Conservation (phyloP, 2,888 invertebrate species). For the Agonopterix alstromeriana region DNA sequence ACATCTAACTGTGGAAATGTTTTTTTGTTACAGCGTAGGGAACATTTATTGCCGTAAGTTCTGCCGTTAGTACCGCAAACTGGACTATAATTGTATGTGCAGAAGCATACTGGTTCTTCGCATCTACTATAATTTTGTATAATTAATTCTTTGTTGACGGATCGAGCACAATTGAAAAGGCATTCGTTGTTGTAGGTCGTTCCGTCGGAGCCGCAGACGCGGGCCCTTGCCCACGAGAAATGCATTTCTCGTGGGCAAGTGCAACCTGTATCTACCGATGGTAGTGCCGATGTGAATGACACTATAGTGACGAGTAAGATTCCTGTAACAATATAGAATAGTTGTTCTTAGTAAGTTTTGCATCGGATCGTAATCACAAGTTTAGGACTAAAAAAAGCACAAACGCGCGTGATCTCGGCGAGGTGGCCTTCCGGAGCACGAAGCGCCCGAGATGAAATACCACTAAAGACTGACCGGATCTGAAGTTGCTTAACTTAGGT, state of each 20-base stretch:
- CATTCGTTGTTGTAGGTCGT: slow-evolving; percentile 82
- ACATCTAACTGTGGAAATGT: neutral
- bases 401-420: neutral
- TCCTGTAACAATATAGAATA: slow-evolving; percentile 19
- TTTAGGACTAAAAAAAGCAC: too few relatives aligned
- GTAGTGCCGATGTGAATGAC: slow-evolving; percentile 20
- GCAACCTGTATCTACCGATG: slow-evolving; percentile 22
- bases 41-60: slow-evolving; percentile 36
- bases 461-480: too few relatives aligned
- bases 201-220: slow-evolving; percentile 85
- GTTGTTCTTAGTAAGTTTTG: neutral
- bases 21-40: slow-evolving; percentile 67
- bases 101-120: slow-evolving; percentile 12
- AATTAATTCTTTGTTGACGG: slow-evolving; percentile 9
- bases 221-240: too few relatives aligned
- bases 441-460: too few relatives aligned
- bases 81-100: slow-evolving; percentile 14
- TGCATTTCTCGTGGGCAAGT: slow-evolving; percentile 31
- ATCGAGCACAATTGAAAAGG: slow-evolving; percentile 70
- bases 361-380: too few relatives aligned
- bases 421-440: too few relatives aligned
- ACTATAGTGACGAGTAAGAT: slow-evolving; percentile 24
- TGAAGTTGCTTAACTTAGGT: too few relatives aligned
- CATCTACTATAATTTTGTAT: slow-evolving; percentile 2
- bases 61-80: slow-evolving; percentile 24